Conservation (phyloP, 2,113 vertebrate genomes). For the Apus apus region DNA sequence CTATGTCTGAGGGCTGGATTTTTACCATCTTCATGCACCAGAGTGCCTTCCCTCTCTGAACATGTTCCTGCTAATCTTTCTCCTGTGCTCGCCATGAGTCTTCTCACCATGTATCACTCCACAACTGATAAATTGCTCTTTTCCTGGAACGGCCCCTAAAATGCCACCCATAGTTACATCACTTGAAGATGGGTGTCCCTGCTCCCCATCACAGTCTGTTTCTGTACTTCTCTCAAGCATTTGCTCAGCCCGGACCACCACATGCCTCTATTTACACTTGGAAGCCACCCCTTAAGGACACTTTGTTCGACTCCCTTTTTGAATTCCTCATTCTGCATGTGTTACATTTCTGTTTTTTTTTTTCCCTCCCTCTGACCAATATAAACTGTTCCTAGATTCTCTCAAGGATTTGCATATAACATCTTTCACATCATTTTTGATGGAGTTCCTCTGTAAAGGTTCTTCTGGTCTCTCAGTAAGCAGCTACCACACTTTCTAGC, state of each 20-base stretch:
- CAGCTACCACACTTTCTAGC: neutral
- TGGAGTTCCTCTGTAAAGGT: neutral
- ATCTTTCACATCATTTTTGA: neutral
- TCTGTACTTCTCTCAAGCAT: neutral
- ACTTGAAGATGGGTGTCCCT: neutral
- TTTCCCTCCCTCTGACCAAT: neutral
- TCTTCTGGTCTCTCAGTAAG: neutral
- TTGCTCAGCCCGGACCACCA: neutral
- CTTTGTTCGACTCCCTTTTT: neutral
- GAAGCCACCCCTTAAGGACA: neutral
- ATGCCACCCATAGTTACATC: neutral
- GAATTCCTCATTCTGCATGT: too few species aligned
- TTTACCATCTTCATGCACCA: neutral
- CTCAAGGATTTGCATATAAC: neutral
- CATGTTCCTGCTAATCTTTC: accelerated
- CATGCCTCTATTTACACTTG: too few species aligned
- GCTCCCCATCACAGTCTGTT: neutral
- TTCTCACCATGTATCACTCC: neutral
- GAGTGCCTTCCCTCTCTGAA: neutral
- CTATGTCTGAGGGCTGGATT: neutral
- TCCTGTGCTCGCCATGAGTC: accelerated
- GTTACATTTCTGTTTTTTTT: neutral
- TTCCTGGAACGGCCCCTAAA: neutral
- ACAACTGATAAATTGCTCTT: neutral
- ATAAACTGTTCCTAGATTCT: neutral